Conservation (phyloP, 35 echinoderm and acorn worm genomes). For the Antedon bifida region DNA sequence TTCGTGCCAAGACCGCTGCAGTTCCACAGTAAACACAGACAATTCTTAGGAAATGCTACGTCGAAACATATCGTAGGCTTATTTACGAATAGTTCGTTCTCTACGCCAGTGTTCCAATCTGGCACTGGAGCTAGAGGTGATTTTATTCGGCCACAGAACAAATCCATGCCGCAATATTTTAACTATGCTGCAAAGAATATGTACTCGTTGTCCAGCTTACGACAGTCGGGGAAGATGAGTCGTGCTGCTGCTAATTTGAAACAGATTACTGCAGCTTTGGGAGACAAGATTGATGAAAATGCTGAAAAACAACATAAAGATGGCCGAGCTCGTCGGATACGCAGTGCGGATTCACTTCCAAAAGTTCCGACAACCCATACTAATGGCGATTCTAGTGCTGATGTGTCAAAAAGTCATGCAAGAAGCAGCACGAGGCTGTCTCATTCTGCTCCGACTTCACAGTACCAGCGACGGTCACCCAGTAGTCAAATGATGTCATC, state of each 20-base stretch:
- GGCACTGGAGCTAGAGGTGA: neutral
- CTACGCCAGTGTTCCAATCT: neutral
- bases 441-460: neutral
- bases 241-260: conserved; percentile 73
- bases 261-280: conserved; percentile 66
- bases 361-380: neutral
- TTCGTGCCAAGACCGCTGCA: conserved; percentile 36
- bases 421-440: neutral
- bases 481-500: neutral
- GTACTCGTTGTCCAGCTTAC: neutral
- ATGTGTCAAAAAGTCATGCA: neutral
- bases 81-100: neutral
- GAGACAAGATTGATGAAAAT: conserved; percentile 44
- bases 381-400: neutral
- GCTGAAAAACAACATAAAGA: conserved; percentile 36
- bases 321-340: neutral
- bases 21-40: neutral
- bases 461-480: neutral
- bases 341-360: neutral
- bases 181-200: neutral
- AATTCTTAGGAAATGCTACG: conserved; percentile 18
- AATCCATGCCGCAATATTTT: neutral
- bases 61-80: neutral
- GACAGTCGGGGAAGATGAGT: conserved; percentile 41
- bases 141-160: neutral